These are phyloP conservation scores for Cabera pusaria DNA, from an alignment of 2,888 invertebrate species.

Conservation along the genomic window DNA sequence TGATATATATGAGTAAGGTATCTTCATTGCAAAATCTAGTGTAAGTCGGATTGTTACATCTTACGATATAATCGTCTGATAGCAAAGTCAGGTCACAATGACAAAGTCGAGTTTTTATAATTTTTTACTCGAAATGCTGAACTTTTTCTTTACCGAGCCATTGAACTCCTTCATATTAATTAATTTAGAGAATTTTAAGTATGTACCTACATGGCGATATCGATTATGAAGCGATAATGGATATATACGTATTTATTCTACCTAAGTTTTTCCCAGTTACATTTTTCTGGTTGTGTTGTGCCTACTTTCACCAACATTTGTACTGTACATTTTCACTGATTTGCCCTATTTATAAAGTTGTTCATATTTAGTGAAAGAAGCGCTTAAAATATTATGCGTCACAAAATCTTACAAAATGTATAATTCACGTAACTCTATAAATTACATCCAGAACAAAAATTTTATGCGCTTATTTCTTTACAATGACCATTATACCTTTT, in stretches of 20 bases:
- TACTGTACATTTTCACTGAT: slow-evolving; percentile 5
- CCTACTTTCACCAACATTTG: slow-evolving; percentile 3
- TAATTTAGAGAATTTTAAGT: slow-evolving; percentile 43
- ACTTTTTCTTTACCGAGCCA: slow-evolving; percentile 26
- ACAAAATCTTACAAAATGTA: no score
- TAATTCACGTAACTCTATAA: no score
- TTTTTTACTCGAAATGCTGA: slow-evolving; percentile 27
- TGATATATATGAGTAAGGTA: no score
- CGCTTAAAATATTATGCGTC: no score
- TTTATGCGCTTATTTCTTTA: neutral
- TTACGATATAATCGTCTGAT: slow-evolving; percentile 17
- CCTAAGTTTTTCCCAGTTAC: slow-evolving; percentile 2
- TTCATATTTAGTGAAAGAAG: no score
- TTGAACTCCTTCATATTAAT: slow-evolving; percentile 20
- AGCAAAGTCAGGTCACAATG: slow-evolving; percentile 4
- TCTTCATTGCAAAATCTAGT: slow-evolving; percentile 1
- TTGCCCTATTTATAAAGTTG: no score
- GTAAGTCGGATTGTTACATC: slow-evolving; percentile 4
- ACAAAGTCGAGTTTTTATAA: slow-evolving; percentile 9
- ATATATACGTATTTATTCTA: slow-evolving; percentile 13
- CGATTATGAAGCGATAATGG: slow-evolving; percentile 5
- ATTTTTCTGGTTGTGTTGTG: slow-evolving; percentile 13
- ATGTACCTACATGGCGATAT: slow-evolving; percentile 5
- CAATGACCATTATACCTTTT: no score
- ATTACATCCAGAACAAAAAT: no score